Conservation (phyloP, 2,797 vertebrate species). For the Bufotes viridis region DNA sequence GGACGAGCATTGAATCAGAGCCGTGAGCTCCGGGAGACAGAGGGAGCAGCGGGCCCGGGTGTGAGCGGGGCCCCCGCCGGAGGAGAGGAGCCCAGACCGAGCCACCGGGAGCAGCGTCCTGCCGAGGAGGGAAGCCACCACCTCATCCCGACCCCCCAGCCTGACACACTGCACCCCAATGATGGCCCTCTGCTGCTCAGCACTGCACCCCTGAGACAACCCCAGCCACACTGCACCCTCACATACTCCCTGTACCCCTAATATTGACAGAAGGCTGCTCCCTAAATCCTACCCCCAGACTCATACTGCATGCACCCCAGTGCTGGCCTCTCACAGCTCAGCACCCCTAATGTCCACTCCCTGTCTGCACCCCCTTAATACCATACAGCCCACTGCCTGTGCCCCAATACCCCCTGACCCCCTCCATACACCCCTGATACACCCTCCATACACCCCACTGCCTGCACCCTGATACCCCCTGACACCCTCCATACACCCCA, state of each 20-base stretch:
- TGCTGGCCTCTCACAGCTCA: too few relatives aligned
- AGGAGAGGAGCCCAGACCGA: too few relatives aligned
- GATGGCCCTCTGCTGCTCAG: too few relatives aligned
- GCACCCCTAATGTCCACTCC: too few relatives aligned
- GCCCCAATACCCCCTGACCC: background rate
- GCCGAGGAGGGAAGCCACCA: background rate
- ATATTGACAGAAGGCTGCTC: too few relatives aligned
- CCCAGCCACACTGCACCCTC: background rate
- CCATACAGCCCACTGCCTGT: background rate
- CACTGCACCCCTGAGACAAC: background rate
- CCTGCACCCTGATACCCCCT: background rate
- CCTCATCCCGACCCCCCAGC: background rate
- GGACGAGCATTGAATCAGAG: conserved; percentile 1
- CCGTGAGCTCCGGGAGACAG: background rate
- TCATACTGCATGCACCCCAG: too few relatives aligned
- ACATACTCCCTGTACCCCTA: background rate
- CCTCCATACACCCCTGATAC: background rate
- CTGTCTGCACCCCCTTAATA: too few relatives aligned
- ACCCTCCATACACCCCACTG: too few relatives aligned
- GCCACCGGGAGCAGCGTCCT: too few relatives aligned
- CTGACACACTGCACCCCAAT: background rate
- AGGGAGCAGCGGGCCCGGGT: too few relatives aligned
- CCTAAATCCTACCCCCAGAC: too few relatives aligned
- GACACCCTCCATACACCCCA: background rate
- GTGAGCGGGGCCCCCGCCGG: too few relatives aligned